phyloP scores from a whole-genome alignment of 2,113 vertebrate species.

The Geococcyx californianus region DNA sequence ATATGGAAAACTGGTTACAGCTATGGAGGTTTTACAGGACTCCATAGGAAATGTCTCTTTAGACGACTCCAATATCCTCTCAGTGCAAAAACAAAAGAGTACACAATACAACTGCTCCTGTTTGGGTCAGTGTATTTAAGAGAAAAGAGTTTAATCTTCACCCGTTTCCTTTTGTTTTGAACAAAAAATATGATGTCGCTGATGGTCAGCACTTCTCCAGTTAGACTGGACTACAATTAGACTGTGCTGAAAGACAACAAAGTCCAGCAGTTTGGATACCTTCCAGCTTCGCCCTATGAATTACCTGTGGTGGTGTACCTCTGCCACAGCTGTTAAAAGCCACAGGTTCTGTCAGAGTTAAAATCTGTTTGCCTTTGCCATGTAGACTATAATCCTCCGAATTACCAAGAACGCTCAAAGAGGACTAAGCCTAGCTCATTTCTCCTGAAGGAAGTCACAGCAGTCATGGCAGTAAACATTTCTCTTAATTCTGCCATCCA shows the following conservation, averaged over 20 bases:
- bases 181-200: not conserved
- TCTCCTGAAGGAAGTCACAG: not conserved
- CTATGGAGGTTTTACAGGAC: not conserved
- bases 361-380: not conserved
- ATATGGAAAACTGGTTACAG: not conserved
- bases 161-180: not conserved
- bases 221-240: not conserved
- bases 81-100: not conserved
- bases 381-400: not conserved
- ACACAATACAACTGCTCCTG: not conserved
- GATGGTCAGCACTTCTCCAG: not conserved
- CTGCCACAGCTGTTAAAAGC: not conserved
- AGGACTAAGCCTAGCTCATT: not conserved
- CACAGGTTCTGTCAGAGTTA: not conserved
- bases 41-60: not conserved
- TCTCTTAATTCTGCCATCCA: not conserved
- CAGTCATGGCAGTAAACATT: not conserved
- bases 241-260: not conserved
- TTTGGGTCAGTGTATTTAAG: not conserved
- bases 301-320: not conserved
- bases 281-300: not conserved
- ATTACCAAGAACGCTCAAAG: not conserved
- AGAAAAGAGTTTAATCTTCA: not conserved
- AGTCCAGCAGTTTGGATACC: not conserved
- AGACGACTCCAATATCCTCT: not conserved